Evolutionary conservation across 2,888 invertebrate species (phyloP).

Genomic region (Apamea sordens): DNA sequence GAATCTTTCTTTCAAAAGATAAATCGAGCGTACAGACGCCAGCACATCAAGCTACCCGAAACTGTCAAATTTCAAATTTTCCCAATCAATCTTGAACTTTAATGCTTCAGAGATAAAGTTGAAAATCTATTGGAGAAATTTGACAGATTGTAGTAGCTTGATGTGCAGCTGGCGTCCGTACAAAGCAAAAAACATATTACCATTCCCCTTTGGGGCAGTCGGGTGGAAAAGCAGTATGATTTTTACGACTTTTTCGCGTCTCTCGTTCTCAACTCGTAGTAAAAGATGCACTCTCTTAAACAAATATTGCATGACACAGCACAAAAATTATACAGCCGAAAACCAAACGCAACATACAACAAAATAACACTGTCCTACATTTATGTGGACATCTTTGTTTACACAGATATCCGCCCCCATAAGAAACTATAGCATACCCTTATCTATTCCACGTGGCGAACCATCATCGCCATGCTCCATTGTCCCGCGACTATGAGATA

Average conservation of each 20-base stretch:
- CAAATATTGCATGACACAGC: background rate
- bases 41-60: too few species aligned
- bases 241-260: background rate
- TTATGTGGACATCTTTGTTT: background rate
- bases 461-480: slow-evolving; percentile 31
- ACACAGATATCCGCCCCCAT: background rate
- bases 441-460: slow-evolving; percentile 59
- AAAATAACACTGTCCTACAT: background rate
- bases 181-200: background rate
- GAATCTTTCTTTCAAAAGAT: too few species aligned
- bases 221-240: background rate
- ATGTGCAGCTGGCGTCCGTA: too few species aligned
- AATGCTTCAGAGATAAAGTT: too few species aligned
- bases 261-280: background rate
- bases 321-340: background rate
- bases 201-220: background rate
- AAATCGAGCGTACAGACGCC: too few species aligned
- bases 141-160: too few species aligned
- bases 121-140: too few species aligned
- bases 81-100: too few species aligned
- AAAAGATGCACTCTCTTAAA: background rate
- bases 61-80: too few species aligned
- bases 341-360: background rate
- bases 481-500: slow-evolving; percentile 42
- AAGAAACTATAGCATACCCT: slow-evolving; percentile 21